Conservation (phyloP, 2,113 vertebrate species). For the Bucco capensis region DNA sequence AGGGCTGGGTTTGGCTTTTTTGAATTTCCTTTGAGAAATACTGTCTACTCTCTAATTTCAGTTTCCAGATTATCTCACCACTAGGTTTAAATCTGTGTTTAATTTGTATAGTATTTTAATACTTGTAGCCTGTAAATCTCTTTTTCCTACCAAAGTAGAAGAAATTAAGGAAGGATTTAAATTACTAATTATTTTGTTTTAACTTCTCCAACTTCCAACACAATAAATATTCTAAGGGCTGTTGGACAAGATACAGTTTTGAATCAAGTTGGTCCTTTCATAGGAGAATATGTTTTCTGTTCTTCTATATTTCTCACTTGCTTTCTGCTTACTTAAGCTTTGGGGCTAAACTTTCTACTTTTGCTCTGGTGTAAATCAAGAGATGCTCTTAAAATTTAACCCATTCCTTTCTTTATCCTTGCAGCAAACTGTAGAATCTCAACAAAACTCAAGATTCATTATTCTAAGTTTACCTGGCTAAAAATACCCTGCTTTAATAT, state of each 20-base stretch:
- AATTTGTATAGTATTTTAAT: neutral
- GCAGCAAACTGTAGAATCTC: neutral
- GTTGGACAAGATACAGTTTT: neutral
- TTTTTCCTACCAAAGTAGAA: neutral
- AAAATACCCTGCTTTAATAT: conserved; percentile 61
- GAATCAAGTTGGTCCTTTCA: neutral
- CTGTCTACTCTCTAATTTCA: neutral
- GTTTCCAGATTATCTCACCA: neutral
- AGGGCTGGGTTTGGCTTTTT: neutral
- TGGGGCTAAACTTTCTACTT: neutral
- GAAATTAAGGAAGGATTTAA: neutral
- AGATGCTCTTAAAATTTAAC: neutral
- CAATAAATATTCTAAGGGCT: neutral
- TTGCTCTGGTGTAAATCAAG: neutral
- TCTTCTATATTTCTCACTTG: neutral
- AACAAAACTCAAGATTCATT: neutral
- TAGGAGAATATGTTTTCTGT: neutral
- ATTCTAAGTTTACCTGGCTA: conserved; percentile 68
- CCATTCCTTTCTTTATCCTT: neutral
- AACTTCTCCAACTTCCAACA: neutral
- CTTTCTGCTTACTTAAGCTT: neutral
- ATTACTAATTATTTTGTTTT: neutral
- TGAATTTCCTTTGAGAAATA: neutral
- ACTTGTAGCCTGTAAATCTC: neutral
- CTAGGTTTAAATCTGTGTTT: neutral